Evolutionary conservation across 64 coral and sea anemone genomes (phyloP).

Genomic region (Platygyra sinensis): DNA sequence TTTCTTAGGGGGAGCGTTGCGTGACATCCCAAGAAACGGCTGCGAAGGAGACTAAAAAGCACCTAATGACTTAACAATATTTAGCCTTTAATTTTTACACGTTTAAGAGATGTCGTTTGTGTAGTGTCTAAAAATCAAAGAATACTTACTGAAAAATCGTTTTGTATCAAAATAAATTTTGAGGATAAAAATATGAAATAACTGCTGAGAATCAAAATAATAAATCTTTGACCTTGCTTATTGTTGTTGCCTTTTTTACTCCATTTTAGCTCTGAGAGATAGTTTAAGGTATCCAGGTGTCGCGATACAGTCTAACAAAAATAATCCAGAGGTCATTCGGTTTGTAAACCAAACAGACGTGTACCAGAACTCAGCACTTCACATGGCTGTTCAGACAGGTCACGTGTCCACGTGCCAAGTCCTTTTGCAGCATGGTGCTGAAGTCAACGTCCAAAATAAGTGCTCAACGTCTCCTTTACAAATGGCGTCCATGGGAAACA

Average conservation of each 20-base stretch:
- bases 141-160: too few species aligned
- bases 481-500: slow-evolving; percentile 16
- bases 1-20: too few species aligned
- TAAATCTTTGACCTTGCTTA: background rate
- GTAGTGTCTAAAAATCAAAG: too few species aligned
- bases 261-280: background rate
- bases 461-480: slow-evolving; percentile 67
- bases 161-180: too few species aligned
- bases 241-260: background rate
- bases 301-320: background rate
- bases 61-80: too few species aligned
- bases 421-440: slow-evolving; percentile 46
- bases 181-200: too few species aligned
- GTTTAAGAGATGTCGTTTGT: too few species aligned
- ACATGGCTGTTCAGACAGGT: slow-evolving; percentile 68
- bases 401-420: slow-evolving; percentile 37
- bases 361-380: slow-evolving; percentile 49
- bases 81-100: too few species aligned
- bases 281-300: slow-evolving; percentile 20
- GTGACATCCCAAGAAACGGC: too few species aligned
- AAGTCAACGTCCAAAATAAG: slow-evolving; percentile 34
- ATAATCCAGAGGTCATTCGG: background rate
- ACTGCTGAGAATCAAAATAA: too few species aligned
- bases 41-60: too few species aligned
- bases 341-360: slow-evolving; percentile 51